Base-by-base conservation (phyloP, 2,797 vertebrate genomes). In the Myotis findleyi region DNA sequence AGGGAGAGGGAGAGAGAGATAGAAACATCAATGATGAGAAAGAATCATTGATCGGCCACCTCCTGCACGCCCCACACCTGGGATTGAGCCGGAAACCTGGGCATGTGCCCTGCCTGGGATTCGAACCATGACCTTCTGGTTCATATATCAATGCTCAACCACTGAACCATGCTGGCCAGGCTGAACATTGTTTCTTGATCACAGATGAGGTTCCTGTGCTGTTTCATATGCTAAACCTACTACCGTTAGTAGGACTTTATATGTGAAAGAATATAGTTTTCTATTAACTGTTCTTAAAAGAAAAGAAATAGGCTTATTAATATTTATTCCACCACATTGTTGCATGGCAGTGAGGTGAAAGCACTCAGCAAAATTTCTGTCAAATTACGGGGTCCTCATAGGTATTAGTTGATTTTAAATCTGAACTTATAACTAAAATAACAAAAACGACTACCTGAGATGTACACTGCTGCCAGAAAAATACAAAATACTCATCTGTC, bases 391-490 rank as follows among this genome's bases (percentile, higher is more conserved):
- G 0, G 33, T 1, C 13, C 25, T 41, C 30, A 49, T 3, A 84
- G 18, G 4, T 79, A 76, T 73, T 72, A 59, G 5, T 44, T 59
- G 38, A 89, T 75, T 89, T 44, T 59, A 69, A 96, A 72, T 86
- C 12, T 38, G 79, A 83, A n/a, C 9, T 47, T 77, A 7, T 7
- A 75, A 71, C 53, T 64, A 93, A 88, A 77, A 55, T 69, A 49
- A 27, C 41, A 66, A 71, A 92, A 94, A 85, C 77, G 17, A 62
- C 66, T 64, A 8, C 79, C 53, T 89, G 53, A 93, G 73, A n/a
- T 88, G 10, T 82, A 49, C 47, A 41, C 6, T n/a, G 84, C 92
- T 38, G 9, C 9, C 18, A 83, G 57, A 64, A 89, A 93, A 85
- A 80, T 53, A 36, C 4, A 89, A 77, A 94, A 72, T 33, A 69